These are phyloP conservation scores for Schrankia costaestrigalis DNA, from an alignment of 2,888 invertebrate species.

Conservation along the genomic window DNA sequence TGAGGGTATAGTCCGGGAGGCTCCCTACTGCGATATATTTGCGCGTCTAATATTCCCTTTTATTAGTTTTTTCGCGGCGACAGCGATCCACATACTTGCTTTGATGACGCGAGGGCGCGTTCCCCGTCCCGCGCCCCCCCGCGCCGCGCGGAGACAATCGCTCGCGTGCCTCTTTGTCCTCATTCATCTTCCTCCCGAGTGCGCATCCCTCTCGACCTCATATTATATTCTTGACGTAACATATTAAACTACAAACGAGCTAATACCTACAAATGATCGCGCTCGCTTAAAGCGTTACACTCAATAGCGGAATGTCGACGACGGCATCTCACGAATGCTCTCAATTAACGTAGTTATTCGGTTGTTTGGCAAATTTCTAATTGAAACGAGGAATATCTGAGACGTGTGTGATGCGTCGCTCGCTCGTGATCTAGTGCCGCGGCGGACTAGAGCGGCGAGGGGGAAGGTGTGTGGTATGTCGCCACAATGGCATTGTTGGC, in stretches of 20 bases:
- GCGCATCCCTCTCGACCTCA: constrained; percentile 25
- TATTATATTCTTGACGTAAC: constrained; percentile 42
- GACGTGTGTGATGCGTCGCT: constrained; percentile 39
- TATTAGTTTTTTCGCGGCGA: constrained; percentile 76
- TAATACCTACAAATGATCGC: constrained; percentile 29
- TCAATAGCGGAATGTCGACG: constrained; percentile 36
- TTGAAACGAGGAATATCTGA: constrained; percentile 53
- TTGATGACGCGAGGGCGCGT: constrained; percentile 39
- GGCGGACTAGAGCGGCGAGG: constrained; percentile 11
- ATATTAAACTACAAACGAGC: constrained; percentile 46
- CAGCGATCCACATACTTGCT: constrained; percentile 58
- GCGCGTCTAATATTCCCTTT: constrained; percentile 65
- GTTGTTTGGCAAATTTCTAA: constrained; percentile 56
- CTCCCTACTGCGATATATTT: constrained; percentile 42
- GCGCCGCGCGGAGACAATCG: constrained; percentile 26
- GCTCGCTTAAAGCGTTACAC: constrained; percentile 32
- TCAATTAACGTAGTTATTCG: constrained; percentile 56
- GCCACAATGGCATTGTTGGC: constrained; percentile 44
- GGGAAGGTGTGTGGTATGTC: constrained; percentile 12
- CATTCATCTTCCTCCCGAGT: constrained; percentile 25
- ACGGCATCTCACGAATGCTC: constrained; percentile 47
- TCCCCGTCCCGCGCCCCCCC: too few relatives aligned
- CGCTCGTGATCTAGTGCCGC: constrained; percentile 20
- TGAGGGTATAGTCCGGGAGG: constrained; percentile 17
- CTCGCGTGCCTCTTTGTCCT: constrained; percentile 21